Percentiles rank a stretch among this genome's conserved stretches.
Evolutionary conservation across 2,797 vertebrate genomes (phyloP).

Genomic region (Sebastes itinus): DNA sequence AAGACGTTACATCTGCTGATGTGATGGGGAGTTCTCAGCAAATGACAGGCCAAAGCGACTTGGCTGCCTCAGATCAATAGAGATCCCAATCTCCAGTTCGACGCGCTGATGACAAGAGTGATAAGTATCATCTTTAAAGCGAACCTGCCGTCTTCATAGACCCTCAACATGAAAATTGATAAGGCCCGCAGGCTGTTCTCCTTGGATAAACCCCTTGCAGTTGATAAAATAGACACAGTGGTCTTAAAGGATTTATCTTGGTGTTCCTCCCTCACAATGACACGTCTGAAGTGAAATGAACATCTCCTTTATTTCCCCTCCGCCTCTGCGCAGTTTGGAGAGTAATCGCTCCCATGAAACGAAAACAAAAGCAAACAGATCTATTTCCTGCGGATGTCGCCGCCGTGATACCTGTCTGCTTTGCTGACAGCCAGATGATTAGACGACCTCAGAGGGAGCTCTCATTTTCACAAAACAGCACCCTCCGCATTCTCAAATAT

Average conservation of each 20-base stretch:
- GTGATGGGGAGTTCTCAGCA: not conserved
- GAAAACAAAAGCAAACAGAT: constrained; percentile 41
- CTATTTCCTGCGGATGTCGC: constrained; percentile 41
- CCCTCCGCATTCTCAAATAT: constrained; percentile 12
- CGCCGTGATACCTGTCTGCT: constrained; percentile 29
- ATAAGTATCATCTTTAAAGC: constrained; percentile 59
- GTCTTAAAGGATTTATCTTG: constrained; percentile 48
- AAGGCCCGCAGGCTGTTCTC: constrained; percentile 44
- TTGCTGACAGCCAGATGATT: constrained; percentile 41
- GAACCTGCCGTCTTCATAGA: constrained; percentile 25
- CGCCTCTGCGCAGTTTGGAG: not conserved
- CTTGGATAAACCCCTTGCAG: constrained; percentile 31
- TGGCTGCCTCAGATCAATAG: constrained; percentile 47
- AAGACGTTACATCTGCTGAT: constrained; percentile 6
- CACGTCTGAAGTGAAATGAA: constrained; percentile 17
- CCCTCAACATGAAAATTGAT: constrained; percentile 48
- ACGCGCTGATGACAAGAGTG: constrained; percentile 54
- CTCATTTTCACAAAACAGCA: constrained; percentile 41
- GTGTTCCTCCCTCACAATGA: constrained; percentile 14
- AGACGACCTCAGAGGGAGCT: constrained; percentile 29
- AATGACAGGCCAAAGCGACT: constrained; percentile 32
- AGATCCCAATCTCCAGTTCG: constrained; percentile 42
- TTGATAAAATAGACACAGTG: constrained; percentile 33
- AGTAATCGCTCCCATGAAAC: constrained; percentile 26
- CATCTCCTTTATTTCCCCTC: constrained; percentile 21